A percentile compares a stretch with the other conserved stretches of the same genome.
Conservation (phyloP, 2,113 vertebrate species). For the Pluvianellus socialis region DNA sequence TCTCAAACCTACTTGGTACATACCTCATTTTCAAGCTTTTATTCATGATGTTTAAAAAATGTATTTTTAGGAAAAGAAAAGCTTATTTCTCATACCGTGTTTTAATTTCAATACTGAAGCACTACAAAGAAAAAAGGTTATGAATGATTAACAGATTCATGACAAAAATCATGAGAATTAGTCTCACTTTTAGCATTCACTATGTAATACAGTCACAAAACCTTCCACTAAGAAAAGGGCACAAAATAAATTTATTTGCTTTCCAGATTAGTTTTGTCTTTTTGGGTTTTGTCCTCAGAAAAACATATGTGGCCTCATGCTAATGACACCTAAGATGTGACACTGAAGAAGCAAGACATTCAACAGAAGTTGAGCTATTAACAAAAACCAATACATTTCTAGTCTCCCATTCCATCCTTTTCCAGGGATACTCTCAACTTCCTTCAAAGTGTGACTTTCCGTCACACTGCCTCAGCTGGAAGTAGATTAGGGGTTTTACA, state of each 20-base stretch:
- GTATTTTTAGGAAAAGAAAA: neutral
- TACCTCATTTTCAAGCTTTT: neutral
- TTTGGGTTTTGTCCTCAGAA: neutral
- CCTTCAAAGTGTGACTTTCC: conserved; percentile 9
- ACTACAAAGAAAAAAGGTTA: neutral
- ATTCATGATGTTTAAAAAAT: neutral
- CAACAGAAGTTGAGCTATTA: neutral
- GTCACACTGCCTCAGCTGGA: neutral
- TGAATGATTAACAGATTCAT: neutral
- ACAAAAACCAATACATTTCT: neutral
- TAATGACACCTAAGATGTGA: neutral
- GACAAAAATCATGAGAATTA: neutral
- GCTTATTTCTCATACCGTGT: neutral
- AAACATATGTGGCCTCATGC: neutral
- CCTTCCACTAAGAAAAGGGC: neutral
- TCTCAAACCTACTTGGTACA: neutral
- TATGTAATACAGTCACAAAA: neutral
- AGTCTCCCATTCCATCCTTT: neutral
- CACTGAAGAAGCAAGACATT: neutral
- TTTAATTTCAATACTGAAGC: neutral
- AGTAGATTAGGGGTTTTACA: neutral
- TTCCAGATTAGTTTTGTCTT: neutral
- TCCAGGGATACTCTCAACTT: neutral
- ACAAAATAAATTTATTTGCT: neutral
- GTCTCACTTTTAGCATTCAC: neutral